phyloP scores from a whole-genome alignment of 2,888 invertebrate species.

The Agonopterix arenella region DNA sequence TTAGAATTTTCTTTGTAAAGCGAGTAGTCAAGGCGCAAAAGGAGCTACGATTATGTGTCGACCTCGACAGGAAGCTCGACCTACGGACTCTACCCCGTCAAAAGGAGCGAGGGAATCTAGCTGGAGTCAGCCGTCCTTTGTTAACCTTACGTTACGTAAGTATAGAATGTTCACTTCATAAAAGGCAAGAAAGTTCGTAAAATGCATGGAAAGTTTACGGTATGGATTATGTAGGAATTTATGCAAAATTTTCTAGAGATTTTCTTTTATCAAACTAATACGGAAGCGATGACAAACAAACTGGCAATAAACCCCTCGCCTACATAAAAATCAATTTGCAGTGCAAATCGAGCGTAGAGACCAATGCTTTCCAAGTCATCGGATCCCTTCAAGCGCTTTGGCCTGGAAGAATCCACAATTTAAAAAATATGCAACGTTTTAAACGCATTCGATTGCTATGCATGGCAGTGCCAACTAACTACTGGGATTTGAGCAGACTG shows the following conservation, averaged over 20 bases:
- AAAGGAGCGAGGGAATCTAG: slow-evolving; percentile 30
- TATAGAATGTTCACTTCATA: neutral
- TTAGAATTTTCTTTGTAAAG: slow-evolving; percentile 28
- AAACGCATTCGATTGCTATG: too few relatives aligned
- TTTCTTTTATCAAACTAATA: neutral
- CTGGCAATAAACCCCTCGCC: slow-evolving; percentile 21
- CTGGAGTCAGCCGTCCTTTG: slow-evolving; percentile 28
- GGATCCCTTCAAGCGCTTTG: slow-evolving; percentile 49
- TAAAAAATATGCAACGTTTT: slow-evolving; percentile 33
- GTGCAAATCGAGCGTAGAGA: slow-evolving; percentile 68
- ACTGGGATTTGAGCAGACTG: too few relatives aligned
- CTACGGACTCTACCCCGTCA: slow-evolving; percentile 24
- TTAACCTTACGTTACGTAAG: slow-evolving; percentile 16
- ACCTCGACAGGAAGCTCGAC: slow-evolving; percentile 31
- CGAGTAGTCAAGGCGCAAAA: slow-evolving; percentile 24
- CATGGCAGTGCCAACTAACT: too few relatives aligned
- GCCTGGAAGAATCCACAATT: slow-evolving; percentile 61
- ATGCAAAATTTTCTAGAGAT: too few relatives aligned
- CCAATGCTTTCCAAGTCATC: slow-evolving; percentile 71
- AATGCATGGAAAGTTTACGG: too few relatives aligned
- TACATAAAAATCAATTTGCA: slow-evolving; percentile 71
- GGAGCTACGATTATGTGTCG: slow-evolving; percentile 35
- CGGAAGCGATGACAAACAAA: slow-evolving; percentile 34
- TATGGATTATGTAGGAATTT: too few relatives aligned
- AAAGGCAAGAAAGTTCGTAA: too few relatives aligned